Evolutionary conservation across 2,797 vertebrate genomes (phyloP), one percentile per base, ranked within the genome.

Genomic region (Sebastes hopkinsi): DNA sequence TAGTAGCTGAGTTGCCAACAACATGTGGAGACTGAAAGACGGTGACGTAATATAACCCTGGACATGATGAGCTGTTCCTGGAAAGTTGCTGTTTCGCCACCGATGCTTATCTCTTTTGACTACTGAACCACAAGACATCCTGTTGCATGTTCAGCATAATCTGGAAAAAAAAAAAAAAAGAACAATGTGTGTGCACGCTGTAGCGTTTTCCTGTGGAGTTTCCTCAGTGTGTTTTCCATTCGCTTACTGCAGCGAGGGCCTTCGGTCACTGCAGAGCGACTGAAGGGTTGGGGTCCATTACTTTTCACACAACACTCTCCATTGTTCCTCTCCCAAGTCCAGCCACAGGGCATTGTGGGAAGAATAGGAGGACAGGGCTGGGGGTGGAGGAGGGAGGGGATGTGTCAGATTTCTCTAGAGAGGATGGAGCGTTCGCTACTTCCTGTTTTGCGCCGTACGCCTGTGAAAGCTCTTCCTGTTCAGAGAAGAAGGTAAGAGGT

Each of bases 281-380:
- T 65, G 59, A 72, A 78, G 82, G 79, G 54, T 73, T 59, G 79
- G 85, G 86, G 87, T 92, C 85, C 77, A 79, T 81, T 86, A 89
- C 83, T 89, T 88, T 87, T 75, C 67, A 80, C 88, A 95, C 95
- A 96, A 95, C 87, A 87, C 75, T 60, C 74, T 46, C 88, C 88
- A 95, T 95, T 96, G 95, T 96, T 93, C 75, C 65, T 69, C 64
- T 69, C 79, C 52, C n/a, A 30, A 88, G 86, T 84, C 72, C 54
- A 22, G 54, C 81, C 62, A 77, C 80, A 76, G 77, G 84, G 85
- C 88, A 91, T 87, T 92, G 87, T 93, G 86, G 87, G 82, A 91
- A 88, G 88, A 79, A 67, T 82, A 84, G 80, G 58, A 79, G 65
- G 76, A 77, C n/a, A 76, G 60, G 25, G 56, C 62, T 16, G 59